These are phyloP conservation scores for Spea bombifrons DNA, from an alignment of 2,113 vertebrate genomes.

Conservation along the genomic window DNA sequence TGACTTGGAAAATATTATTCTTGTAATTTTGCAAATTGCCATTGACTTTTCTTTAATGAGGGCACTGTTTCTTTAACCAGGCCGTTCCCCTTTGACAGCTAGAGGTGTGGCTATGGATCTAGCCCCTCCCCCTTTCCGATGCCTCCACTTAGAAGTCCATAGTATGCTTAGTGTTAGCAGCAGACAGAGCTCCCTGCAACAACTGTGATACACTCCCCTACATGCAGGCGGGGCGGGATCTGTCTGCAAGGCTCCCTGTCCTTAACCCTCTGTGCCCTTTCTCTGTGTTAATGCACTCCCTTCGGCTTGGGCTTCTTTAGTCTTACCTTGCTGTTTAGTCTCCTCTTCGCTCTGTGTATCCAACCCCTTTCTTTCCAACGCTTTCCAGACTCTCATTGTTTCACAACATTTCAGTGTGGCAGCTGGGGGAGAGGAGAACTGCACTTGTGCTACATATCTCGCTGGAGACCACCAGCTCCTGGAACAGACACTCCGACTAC, in stretches of 20 bases:
- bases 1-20: constrained; percentile 47
- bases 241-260: constrained; percentile 26
- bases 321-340: background rate
- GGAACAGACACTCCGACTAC: constrained; percentile 26
- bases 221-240: constrained; percentile 38
- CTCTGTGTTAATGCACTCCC: constrained; percentile 2
- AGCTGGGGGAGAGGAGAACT: constrained; percentile 28
- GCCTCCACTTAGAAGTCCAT: constrained; percentile 19
- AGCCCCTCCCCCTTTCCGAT: constrained; percentile 12
- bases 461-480: constrained; percentile 26
- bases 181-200: constrained; percentile 33
- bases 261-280: constrained; percentile 45
- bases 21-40: constrained; percentile 46
- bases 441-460: constrained; percentile 35
- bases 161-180: constrained; percentile 40
- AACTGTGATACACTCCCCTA: constrained; percentile 31
- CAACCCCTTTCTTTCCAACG: constrained; percentile 6
- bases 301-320: background rate
- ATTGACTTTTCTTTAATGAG: constrained; percentile 38
- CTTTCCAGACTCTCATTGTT: constrained; percentile 29
- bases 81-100: constrained; percentile 37
- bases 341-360: background rate
- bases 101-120: background rate
- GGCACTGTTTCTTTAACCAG: constrained; percentile 42
- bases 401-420: constrained; percentile 29